Evolutionary conservation across 2,797 vertebrate species (phyloP).

Genomic region (Xyrichtys novacula): DNA sequence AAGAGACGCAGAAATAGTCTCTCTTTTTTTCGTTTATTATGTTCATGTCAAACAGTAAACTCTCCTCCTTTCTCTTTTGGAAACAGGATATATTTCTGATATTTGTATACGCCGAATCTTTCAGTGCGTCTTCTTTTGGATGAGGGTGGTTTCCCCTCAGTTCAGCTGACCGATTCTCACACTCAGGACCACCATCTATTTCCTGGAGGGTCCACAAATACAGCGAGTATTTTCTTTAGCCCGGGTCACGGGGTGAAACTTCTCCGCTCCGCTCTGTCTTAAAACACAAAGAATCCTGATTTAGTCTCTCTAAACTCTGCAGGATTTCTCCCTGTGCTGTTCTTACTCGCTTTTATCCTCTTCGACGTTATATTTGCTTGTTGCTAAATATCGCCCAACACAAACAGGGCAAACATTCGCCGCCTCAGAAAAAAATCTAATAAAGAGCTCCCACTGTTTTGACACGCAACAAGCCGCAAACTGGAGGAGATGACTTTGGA

Average conservation of each 20-base stretch:
- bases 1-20: too few species aligned
- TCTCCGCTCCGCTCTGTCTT: not conserved
- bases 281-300: conserved; percentile 4
- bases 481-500: not conserved
- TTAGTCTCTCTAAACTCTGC: conserved; percentile 7
- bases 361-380: conserved; percentile 11
- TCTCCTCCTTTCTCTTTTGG: too few species aligned
- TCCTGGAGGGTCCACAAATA: conserved; percentile 29
- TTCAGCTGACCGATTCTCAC: conserved; percentile 10
- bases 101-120: too few species aligned
- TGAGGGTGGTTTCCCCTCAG: not conserved
- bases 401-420: conserved; percentile 22
- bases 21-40: too few species aligned
- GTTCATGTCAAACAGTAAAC: too few species aligned
- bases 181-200: conserved; percentile 38
- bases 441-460: conserved; percentile 13
- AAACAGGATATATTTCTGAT: not conserved
- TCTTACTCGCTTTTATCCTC: not conserved
- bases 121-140: not conserved
- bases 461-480: not conserved
- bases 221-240: conserved; percentile 47
- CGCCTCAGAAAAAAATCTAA: not conserved
- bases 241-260: conserved; percentile 23
- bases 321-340: not conserved
- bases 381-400: conserved; percentile 38